Evolutionary conservation across 2,113 vertebrate genomes (phyloP).

Genomic region (Gymnogyps californianus): DNA sequence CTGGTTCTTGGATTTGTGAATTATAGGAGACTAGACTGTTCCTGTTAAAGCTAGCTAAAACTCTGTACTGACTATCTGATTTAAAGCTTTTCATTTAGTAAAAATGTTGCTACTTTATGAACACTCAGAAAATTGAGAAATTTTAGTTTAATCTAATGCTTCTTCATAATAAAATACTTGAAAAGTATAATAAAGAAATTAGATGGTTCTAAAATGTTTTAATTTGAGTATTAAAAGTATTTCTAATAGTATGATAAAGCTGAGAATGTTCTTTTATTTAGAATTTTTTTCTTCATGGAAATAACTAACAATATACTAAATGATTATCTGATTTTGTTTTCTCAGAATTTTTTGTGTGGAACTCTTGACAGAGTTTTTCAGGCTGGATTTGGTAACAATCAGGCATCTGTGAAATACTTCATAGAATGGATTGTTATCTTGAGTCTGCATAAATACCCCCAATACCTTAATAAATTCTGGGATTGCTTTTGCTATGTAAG

Average conservation of each 20-base stretch:
- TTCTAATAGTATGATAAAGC: background rate
- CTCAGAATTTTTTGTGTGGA: slow-evolving; percentile 81
- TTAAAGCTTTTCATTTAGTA: background rate
- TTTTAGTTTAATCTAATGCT: background rate
- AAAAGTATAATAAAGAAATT: background rate
- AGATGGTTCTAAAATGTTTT: background rate
- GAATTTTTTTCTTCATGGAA: background rate
- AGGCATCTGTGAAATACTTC: slow-evolving; percentile 94
- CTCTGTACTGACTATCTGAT: background rate
- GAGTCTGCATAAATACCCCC: slow-evolving; percentile 82
- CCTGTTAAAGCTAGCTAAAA: background rate
- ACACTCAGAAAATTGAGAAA: background rate
- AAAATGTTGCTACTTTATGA: background rate
- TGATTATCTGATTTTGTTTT: slow-evolving; percentile 24
- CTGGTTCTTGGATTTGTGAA: background rate
- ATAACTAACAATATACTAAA: background rate
- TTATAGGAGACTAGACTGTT: background rate
- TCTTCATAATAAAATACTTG: background rate
- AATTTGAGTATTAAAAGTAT: background rate
- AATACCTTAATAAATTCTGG: slow-evolving; percentile 85
- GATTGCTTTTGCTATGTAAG: slow-evolving; percentile 86
- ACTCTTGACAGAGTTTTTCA: slow-evolving; percentile 79
- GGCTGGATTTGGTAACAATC: slow-evolving; percentile 87
- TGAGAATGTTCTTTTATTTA: background rate
- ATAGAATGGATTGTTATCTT: slow-evolving; percentile 91